phyloP scores from a whole-genome alignment of 2,113 vertebrate species.

The Opisthocomus hoazin region DNA sequence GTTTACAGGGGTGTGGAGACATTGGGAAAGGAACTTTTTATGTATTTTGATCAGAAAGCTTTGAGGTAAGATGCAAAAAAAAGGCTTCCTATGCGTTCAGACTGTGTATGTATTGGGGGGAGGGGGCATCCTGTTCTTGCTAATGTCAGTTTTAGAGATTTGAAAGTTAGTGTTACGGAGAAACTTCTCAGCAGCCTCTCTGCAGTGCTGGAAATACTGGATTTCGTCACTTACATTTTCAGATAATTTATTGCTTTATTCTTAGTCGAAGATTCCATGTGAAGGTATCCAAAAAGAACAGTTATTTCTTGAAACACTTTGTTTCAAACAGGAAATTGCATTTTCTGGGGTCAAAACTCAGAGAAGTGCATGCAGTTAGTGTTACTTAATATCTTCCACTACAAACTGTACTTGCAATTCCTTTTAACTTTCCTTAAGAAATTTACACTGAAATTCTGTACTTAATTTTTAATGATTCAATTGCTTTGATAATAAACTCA shows the following conservation, averaged over 20 bases:
- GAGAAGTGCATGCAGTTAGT: neutral
- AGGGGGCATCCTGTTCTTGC: neutral
- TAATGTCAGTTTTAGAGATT: neutral
- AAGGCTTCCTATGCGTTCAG: neutral
- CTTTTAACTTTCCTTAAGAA: neutral
- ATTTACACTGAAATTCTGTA: neutral
- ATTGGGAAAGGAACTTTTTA: conserved; percentile 91
- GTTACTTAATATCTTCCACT: neutral
- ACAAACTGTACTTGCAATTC: neutral
- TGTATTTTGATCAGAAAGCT: conserved; percentile 85
- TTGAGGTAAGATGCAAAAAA: conserved; percentile 77
- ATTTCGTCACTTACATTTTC: neutral
- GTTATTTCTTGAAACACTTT: neutral
- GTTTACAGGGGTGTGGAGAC: conserved; percentile 82
- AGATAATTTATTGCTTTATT: neutral
- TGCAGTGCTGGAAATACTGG: neutral
- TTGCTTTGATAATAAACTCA: neutral
- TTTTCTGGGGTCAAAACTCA: neutral
- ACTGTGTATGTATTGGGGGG: neutral
- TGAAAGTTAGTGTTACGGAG: neutral
- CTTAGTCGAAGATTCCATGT: neutral
- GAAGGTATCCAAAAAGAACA: neutral
- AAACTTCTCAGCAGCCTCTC: neutral
- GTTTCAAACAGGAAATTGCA: neutral
- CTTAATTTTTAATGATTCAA: neutral